Base-by-base conservation (phyloP, 2,888 invertebrate species). In the Synanthedon myopaeformis region DNA sequence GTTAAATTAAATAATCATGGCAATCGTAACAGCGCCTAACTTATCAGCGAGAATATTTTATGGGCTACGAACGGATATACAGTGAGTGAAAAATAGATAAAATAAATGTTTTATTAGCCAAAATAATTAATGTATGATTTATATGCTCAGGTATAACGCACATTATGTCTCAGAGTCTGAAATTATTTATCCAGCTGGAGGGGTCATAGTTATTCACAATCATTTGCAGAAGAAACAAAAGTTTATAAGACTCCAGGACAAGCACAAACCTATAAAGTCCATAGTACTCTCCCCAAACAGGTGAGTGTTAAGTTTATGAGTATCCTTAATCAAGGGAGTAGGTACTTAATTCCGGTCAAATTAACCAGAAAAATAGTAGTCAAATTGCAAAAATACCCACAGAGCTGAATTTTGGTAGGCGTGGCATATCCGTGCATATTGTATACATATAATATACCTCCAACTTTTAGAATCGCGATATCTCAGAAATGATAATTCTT, bases 141-240 rank as follows among this genome's bases (percentile, higher is more conserved):
- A 12, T 45, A 13, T 45, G 13, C 56, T 41, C 56, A 85, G 89
- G 62, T 92, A 92, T 55, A 95, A 94, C 74, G 91, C 91, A 5
- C 91, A 93, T 69, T 94, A 91, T 65, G 79, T 93, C 54, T 88
- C 90, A 17, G 94, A 93, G 67, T 90, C 92, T 28, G 94, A 95
- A 69, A 89, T 95, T 45, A 84, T 95, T 52, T 95, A 95, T 76
- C 94, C 94, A 0, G 93, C 93, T 41, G 95, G 95, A 53, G 92
- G 92, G 52, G 92, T 93, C 1, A 79, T 96, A 52, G 90, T 92
- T 0, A 86, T 95, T 56, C 94, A 96, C 65, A 92, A 95, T 71
- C 91, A 91, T 71, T 84, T 90, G 6, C 90, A 91, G 63, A 91
- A 91, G 67, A 91, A 90, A 59, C 95, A 96, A 70, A 91, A 91